These are phyloP conservation scores for Pandemis corylana DNA, from an alignment of 2,888 invertebrate genomes.

Conservation along the genomic window DNA sequence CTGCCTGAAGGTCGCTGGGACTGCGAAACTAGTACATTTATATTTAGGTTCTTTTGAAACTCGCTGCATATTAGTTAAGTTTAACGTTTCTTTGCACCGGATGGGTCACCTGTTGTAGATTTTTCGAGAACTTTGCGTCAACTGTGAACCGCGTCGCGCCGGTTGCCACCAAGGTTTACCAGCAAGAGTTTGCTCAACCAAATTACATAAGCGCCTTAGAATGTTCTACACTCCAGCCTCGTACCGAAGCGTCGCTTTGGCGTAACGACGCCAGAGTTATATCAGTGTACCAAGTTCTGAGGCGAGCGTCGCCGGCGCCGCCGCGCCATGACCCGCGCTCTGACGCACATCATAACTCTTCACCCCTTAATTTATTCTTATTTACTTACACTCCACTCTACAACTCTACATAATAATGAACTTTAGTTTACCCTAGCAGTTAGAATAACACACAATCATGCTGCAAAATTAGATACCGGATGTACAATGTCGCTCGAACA, in stretches of 20 bases:
- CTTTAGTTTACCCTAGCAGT: background rate
- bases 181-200: slow-evolving; percentile 59
- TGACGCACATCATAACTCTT: slow-evolving; percentile 41
- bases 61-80: background rate
- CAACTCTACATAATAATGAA: slow-evolving; percentile 25
- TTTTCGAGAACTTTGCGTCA: slow-evolving; percentile 32
- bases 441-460: slow-evolving; percentile 2
- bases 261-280: slow-evolving; percentile 51
- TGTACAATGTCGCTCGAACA: slow-evolving; percentile 11
- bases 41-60: background rate
- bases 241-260: slow-evolving; percentile 49
- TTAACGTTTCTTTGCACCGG: slow-evolving; percentile 2
- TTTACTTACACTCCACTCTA: slow-evolving; percentile 34
- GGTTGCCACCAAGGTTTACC: slow-evolving; percentile 38
- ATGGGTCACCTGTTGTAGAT: slow-evolving; percentile 15
- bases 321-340: slow-evolving; percentile 35
- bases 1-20: background rate
- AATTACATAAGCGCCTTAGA: slow-evolving; percentile 61
- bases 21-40: background rate
- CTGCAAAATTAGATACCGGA: slow-evolving; percentile 22
- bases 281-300: slow-evolving; percentile 42
- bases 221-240: slow-evolving; percentile 52
- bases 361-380: slow-evolving; percentile 33
- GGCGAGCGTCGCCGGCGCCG: slow-evolving; percentile 19
- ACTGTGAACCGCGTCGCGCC: slow-evolving; percentile 25